These are phyloP conservation scores for Calyptomena viridis DNA, from an alignment of 2,113 vertebrate genomes.

Conservation along the genomic window DNA sequence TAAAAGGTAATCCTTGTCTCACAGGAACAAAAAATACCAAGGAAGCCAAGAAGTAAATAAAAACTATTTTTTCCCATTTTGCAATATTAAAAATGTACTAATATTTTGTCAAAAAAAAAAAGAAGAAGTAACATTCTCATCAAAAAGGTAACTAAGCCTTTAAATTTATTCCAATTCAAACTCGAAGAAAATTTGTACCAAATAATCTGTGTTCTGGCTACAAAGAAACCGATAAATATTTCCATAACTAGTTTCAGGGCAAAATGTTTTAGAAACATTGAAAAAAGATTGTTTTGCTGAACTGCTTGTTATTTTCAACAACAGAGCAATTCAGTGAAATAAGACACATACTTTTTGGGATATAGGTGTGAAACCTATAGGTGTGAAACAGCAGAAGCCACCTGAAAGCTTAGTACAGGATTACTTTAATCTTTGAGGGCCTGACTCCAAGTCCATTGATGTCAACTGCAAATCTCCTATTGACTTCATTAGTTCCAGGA, in stretches of 20 bases:
- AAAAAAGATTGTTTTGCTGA: background rate
- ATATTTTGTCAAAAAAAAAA: background rate
- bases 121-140: background rate
- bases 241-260: background rate
- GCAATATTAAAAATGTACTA: background rate
- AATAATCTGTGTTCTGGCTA: background rate
- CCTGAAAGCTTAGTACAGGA: slow-evolving; percentile 33
- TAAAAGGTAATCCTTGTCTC: background rate
- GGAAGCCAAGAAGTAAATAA: background rate
- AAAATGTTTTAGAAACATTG: background rate
- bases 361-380: slow-evolving; percentile 26
- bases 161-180: background rate
- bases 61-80: background rate
- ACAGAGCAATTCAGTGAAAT: background rate
- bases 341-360: background rate
- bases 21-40: background rate
- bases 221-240: background rate
- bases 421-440: slow-evolving; percentile 49
- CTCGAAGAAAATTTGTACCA: background rate
- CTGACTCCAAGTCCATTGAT: slow-evolving; percentile 6
- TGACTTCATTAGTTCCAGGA: slow-evolving; percentile 45
- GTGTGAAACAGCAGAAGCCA: slow-evolving; percentile 32
- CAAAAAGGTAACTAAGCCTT: background rate
- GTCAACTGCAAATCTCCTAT: slow-evolving; percentile 40
- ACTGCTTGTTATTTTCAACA: background rate